Evolutionary conservation across 2,888 invertebrate genomes (phyloP).

Genomic region (Magallana nippona): DNA sequence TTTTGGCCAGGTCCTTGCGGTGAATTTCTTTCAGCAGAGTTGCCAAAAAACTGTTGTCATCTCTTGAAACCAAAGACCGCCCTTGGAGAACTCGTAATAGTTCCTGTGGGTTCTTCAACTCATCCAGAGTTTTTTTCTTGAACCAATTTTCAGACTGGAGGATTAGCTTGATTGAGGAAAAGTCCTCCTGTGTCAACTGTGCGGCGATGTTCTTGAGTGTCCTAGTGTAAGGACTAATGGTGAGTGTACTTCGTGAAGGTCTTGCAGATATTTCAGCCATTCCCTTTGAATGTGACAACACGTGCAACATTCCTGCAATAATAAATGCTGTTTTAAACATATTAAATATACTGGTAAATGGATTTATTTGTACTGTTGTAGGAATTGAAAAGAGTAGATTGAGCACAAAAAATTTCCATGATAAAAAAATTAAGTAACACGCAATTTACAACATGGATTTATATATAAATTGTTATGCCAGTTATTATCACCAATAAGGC

Average conservation of each 20-base stretch:
- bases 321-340: too few relatives aligned
- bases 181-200: not conserved
- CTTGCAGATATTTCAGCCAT: not conserved
- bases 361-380: too few relatives aligned
- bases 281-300: not conserved
- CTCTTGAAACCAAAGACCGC: not conserved
- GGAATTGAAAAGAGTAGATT: too few relatives aligned
- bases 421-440: too few relatives aligned
- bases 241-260: not conserved
- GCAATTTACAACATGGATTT: too few relatives aligned
- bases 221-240: not conserved
- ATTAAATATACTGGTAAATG: too few relatives aligned
- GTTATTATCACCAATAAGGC: too few relatives aligned
- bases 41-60: not conserved
- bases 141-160: constrained; percentile 7
- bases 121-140: not conserved
- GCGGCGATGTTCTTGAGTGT: not conserved
- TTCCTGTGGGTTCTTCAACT: constrained; percentile 32
- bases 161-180: constrained; percentile 13
- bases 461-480: too few relatives aligned
- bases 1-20: constrained; percentile 38
- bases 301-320: constrained; percentile 9
- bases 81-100: constrained; percentile 29
- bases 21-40: constrained; percentile 24
- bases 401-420: too few relatives aligned